Base-by-base conservation (phyloP, 2,113 vertebrate genomes). In the Psilopsiagon aurifrons region DNA sequence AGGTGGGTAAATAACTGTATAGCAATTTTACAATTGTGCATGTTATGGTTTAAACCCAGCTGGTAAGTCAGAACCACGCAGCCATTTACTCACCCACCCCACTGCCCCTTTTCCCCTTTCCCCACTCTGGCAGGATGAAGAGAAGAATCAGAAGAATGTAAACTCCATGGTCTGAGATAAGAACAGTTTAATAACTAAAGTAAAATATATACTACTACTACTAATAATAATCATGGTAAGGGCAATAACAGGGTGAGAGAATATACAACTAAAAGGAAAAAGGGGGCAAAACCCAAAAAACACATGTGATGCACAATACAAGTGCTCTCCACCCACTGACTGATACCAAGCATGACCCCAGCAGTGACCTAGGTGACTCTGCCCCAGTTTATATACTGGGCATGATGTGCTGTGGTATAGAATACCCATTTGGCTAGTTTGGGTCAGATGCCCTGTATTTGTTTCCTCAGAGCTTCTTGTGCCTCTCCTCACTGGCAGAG, bases 11-110 rank as follows among this genome's bases (percentile, higher is more conserved):
- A 37, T 57, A 64, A 66, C 5, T 69, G 44, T 15, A 71, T 54
- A 52, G 11, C 14, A 67, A 10, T 71, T 73, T 81, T 79, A 44
- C 35, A 60, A 1, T 31, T 68, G 1, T 9, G 24, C 0, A 0
- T 59, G 20, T 23, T 33, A 59, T 20, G 55, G 8, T n/a, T 59
- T 59, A 59, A 59, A 59, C 13, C 20, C 55, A 59, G 33, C 20
- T 59, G 55, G 33, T 59, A 23, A 59, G 33, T 59, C 33, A 59
- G 55, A n/a, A n/a, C 20, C 55, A 59, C 6, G 3, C 33, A 59
- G 55, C 33, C 33, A n/a, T n/a, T 59, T 33, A 3, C 33, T 59
- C 33, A 59, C 20, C 13, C 55, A n/a, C 20, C 8, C 33, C 55
- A 59, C 20, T 9, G 8, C 23, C 33, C 13, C 13, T 33, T 59